Evolutionary conservation across 64 coral and sea anemone genomes (phyloP).

Genomic region (Exaiptasia diaphana): DNA sequence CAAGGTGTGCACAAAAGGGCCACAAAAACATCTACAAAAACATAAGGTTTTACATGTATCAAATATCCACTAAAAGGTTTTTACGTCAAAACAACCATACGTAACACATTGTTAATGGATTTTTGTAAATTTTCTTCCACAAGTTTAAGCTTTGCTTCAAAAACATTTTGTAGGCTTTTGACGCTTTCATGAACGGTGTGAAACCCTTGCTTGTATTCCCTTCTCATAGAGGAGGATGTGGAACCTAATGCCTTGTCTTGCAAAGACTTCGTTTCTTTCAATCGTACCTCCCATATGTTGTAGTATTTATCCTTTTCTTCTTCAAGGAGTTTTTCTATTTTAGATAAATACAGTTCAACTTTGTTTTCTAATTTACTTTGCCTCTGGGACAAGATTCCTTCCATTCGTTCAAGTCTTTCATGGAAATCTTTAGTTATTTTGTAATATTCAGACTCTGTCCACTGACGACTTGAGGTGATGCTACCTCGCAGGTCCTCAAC

Average conservation of each 20-base stretch:
- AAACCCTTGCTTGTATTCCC: conserved; percentile 83
- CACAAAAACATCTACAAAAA: background rate
- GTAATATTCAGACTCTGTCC: conserved; percentile 76
- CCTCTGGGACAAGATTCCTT: conserved; percentile 56
- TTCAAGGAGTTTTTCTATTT: conserved; percentile 65
- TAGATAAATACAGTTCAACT: conserved; percentile 67
- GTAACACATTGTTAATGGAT: conserved; percentile 86
- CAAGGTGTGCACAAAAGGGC: no score
- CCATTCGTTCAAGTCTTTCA: conserved; percentile 57
- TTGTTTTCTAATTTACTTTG: conserved; percentile 65
- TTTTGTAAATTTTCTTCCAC: conserved; percentile 81
- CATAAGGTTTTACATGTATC: background rate
- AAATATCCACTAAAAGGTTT: background rate
- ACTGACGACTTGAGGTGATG: conserved; percentile 60
- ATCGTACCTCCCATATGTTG: conserved; percentile 63
- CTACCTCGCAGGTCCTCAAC: conserved; percentile 68
- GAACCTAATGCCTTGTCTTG: conserved; percentile 50
- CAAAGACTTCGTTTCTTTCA: conserved; percentile 67
- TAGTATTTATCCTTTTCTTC: conserved; percentile 82
- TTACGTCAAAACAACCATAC: conserved; percentile 68
- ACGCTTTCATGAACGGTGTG: conserved; percentile 85
- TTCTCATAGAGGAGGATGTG: conserved; percentile 31
- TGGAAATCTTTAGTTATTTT: conserved; percentile 70
- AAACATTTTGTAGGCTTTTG: conserved; percentile 75
- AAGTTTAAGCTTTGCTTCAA: conserved; percentile 74